Evolutionary conservation across 2,888 invertebrate species (phyloP), one percentile per base, ranked within the genome.

Genomic region (Esperia sulphurella): DNA sequence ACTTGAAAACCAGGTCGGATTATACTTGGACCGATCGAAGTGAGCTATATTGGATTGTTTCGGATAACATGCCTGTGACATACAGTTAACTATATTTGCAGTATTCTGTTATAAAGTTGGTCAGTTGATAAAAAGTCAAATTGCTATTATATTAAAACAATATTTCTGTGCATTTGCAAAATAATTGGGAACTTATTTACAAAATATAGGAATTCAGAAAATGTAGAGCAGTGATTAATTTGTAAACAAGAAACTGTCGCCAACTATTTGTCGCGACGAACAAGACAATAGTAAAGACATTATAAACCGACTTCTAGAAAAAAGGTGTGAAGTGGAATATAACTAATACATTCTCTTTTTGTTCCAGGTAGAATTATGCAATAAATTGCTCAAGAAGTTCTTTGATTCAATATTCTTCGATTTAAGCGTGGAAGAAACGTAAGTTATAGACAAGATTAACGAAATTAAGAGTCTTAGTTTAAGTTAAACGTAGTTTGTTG

Each of bases 311-410:
- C 21, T 7, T 2, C 31, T 31, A 31, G 31, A 9, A 10, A 31
- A 8, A 14, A 6, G 4, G 21, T 29, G 14, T 30, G 13, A 46
- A 33, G 8, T 49, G 62, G 68, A 68, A 70, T 63, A 67, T 57
- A 73, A 83, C 86, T 89, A 87, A 89, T 83, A 83, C 89, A 82
- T 85, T 81, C 83, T 82, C 74, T 82, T 89, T 67, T 89, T 89
- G 89, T 88, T 89, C 65, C 89, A 89, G 89, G 89, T 89, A 89
- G 89, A 88, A 88, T 89, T 88, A 89, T 88, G 85, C 87, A 86
- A 86, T 86, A 81, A 88, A 79, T 83, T 81, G 79, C 82, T 77
- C 79, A 63, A 86, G 87, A 83, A 81, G 75, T 82, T 82, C 61
- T 81, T 80, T 77, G 67, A 59, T 71, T 77, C 68, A 59, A 71